Evolutionary conservation across 2,888 invertebrate species (phyloP), one percentile per base, ranked within the genome.

Genomic region (Malthinus seriepunctatus): DNA sequence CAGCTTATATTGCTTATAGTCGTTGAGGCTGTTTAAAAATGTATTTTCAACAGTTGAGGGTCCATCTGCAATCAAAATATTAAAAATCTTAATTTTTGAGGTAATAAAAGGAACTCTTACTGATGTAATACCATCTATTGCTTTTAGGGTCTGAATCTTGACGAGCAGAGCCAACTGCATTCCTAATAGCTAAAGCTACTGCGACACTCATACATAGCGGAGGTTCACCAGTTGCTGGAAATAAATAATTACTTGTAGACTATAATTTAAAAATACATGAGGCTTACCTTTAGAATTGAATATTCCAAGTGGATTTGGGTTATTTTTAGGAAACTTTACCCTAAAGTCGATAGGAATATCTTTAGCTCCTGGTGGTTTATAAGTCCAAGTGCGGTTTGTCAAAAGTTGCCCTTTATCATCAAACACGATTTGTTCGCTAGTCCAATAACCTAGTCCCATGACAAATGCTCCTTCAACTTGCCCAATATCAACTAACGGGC

Each of bases 331-430:
- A 62, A 92, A 84, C 63, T 86, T 86, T 3, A 91, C 80, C 62
- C 89, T 83, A 66, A 91, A 87, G 74, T 91, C 89, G 12, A 86
- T 83, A 0, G 91, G 91, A 69, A 91, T 90, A 66, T 91, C 91
- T 71, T 89, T 90, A 0, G 86, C 84, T 0, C 89, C 89, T 0
- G 91, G 90, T 1, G 88, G 85, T 68, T 90, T 90, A 69, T 91
- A 91, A 48, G 84, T 89, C 93, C 93, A 94, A 1, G 93, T 92
- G 48, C 90, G 83, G 68, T 88, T 85, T 0, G 91, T 91, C 5
- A 89, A 79, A 3, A 91, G 74, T 65, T 83, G 81, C 0, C 92
- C 93, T 8, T 84, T 86, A 7, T 71, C 58, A 9, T 82, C 79
- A 64, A 89, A 86, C 57, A 86, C 87, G 12, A 89, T 72, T 64